Evolutionary conservation across 2,888 invertebrate genomes (phyloP).

Genomic region (Volucella bombylans): DNA sequence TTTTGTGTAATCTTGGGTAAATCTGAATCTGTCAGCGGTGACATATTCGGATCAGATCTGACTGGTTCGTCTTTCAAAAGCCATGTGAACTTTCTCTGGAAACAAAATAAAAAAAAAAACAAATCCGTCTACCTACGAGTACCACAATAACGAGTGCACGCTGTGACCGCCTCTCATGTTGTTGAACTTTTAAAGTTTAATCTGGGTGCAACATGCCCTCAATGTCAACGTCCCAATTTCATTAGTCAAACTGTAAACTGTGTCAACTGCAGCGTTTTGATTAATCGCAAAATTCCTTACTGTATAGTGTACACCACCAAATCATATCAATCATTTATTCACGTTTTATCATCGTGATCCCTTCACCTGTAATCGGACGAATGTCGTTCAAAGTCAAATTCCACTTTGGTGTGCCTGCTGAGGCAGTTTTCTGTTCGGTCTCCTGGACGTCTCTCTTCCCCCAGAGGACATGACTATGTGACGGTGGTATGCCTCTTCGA

Average conservation of each 20-base stretch:
- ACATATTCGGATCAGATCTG: no score
- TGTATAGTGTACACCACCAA: conserved; percentile 51
- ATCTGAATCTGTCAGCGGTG: no score
- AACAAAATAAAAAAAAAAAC: no score
- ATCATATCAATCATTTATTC: conserved; percentile 61
- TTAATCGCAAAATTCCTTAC: conserved; percentile 43
- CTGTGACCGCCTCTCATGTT: no score
- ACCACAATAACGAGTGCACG: no score
- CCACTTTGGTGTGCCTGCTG: conserved; percentile 13
- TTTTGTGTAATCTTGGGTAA: no score
- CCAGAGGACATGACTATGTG: conserved; percentile 43
- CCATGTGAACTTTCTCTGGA: no score
- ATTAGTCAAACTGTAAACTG: conserved; percentile 32
- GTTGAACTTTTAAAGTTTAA: no score
- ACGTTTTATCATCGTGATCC: conserved; percentile 62
- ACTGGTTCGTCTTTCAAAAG: no score
- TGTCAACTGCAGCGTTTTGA: conserved; percentile 31
- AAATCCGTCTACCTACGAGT: no score
- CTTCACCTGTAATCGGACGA: conserved; percentile 62
- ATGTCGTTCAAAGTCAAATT: conserved; percentile 66
- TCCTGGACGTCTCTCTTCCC: conserved; percentile 6
- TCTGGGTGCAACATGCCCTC: neutral
- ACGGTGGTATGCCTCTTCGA: conserved; percentile 34
- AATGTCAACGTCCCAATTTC: neutral
- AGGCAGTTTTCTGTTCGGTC: conserved; percentile 29